phyloP scores from a whole-genome alignment of 2,797 vertebrate genomes.

The Carduelis carduelis region DNA sequence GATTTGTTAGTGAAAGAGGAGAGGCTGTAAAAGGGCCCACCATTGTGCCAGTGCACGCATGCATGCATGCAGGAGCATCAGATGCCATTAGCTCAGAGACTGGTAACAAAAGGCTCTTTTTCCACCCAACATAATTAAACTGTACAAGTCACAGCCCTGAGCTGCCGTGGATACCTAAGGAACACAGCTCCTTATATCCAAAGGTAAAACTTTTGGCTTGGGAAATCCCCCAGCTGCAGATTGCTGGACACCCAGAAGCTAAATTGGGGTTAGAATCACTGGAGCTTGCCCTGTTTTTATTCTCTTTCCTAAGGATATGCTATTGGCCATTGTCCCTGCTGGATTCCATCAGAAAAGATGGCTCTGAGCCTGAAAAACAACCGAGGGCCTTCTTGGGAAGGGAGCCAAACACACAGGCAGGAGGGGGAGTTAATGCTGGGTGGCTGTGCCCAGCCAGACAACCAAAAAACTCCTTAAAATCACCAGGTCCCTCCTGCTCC shows the following conservation, averaged over 20 bases:
- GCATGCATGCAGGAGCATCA: not conserved
- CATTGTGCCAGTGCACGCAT: not conserved
- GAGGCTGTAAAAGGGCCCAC: not conserved
- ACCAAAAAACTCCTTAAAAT: not conserved
- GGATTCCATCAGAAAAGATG: not conserved
- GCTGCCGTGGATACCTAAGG: not conserved
- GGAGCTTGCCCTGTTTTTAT: conserved; percentile 30
- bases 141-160: not conserved
- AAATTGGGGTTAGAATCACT: conserved; percentile 21
- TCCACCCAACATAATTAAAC: not conserved
- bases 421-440: not conserved
- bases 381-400: not conserved
- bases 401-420: not conserved
- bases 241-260: not conserved
- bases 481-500: not conserved
- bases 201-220: conserved; percentile 22
- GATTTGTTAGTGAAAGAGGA: not conserved
- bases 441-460: not conserved
- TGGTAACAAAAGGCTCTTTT: conserved; percentile 24
- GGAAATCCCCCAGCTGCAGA: not conserved
- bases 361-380: conserved; percentile 26
- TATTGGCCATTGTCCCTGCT: conserved; percentile 45
- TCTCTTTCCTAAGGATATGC: conserved; percentile 23
- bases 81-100: not conserved
- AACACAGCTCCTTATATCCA: not conserved